phyloP scores from a whole-genome alignment of 2,888 invertebrate species.

The Sarcophaga rosellei region DNA sequence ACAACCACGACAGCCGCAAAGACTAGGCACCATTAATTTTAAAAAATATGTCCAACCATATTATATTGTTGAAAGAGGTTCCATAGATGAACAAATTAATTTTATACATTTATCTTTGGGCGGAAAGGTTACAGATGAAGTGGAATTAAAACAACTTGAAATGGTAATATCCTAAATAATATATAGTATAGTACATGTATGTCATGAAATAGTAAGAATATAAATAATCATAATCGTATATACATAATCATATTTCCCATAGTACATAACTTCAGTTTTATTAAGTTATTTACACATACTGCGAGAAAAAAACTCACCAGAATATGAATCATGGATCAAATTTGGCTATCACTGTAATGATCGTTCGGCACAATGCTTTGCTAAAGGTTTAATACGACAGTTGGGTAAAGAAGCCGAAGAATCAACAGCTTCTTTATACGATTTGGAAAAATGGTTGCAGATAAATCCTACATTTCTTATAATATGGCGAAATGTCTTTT shows the following conservation, averaged over 20 bases:
- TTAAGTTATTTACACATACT: slow-evolving; percentile 88
- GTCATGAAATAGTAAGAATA: slow-evolving; percentile 41
- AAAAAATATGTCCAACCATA: slow-evolving; percentile 87
- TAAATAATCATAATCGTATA: no score
- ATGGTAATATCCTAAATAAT: slow-evolving; percentile 70
- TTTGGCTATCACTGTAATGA: slow-evolving; percentile 84
- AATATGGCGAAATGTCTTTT: slow-evolving; percentile 83
- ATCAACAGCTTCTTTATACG: slow-evolving; percentile 71
- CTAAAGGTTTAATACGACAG: slow-evolving; percentile 83
- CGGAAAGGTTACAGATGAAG: slow-evolving; percentile 69
- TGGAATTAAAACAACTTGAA: slow-evolving; percentile 75
- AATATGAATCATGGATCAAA: slow-evolving; percentile 84
- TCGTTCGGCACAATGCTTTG: slow-evolving; percentile 83
- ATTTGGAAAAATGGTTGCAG: slow-evolving; percentile 81
- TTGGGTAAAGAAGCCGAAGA: slow-evolving; percentile 73
- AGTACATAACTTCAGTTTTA: slow-evolving; percentile 89
- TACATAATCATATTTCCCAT: not conserved
- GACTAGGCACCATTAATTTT: slow-evolving; percentile 80
- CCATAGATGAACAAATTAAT: slow-evolving; percentile 84
- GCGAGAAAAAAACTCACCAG: slow-evolving; percentile 83
- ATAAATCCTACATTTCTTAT: slow-evolving; percentile 82
- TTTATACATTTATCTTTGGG: slow-evolving; percentile 73
- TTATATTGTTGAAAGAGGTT: slow-evolving; percentile 87
- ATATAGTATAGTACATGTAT: not conserved
- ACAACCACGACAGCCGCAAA: slow-evolving; percentile 70